Evolutionary conservation across 2,113 vertebrate species (phyloP).

Genomic region (Opisthocomus hoazin): DNA sequence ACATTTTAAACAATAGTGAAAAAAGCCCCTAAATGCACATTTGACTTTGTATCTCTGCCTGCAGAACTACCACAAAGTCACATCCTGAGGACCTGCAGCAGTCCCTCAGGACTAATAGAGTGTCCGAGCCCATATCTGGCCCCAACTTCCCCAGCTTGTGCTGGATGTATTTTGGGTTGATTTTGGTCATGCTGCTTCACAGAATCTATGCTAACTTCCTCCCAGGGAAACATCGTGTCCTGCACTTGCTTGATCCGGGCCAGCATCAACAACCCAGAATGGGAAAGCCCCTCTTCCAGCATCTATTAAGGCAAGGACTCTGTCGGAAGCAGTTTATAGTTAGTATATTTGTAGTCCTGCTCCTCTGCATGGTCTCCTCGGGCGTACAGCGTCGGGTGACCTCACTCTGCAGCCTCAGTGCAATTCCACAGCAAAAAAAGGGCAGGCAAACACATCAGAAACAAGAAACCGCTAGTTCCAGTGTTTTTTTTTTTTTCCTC

Average conservation of each 20-base stretch:
- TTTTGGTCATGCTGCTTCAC: background rate
- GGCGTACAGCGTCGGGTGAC: background rate
- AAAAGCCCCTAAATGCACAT: background rate
- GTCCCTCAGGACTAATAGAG: background rate
- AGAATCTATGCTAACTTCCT: background rate
- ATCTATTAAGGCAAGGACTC: background rate
- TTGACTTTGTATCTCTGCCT: background rate
- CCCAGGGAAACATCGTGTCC: rapidly evolving
- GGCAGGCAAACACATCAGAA: background rate
- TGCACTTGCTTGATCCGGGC: background rate
- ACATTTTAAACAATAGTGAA: background rate
- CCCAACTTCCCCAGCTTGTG: background rate
- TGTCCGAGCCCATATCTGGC: background rate
- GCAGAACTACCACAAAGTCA: background rate
- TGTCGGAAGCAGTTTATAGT: background rate
- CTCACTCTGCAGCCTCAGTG: background rate
- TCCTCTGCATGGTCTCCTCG: background rate
- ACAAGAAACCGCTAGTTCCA: background rate
- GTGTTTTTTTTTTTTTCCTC: background rate
- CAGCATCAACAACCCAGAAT: background rate
- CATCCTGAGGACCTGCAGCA: background rate
- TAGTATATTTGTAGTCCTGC: background rate
- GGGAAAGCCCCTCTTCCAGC: background rate
- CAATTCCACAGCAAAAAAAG: background rate
- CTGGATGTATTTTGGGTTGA: background rate